Evolutionary conservation across 2,113 vertebrate species (phyloP).

Genomic region (Peromyscus maniculatus): DNA sequence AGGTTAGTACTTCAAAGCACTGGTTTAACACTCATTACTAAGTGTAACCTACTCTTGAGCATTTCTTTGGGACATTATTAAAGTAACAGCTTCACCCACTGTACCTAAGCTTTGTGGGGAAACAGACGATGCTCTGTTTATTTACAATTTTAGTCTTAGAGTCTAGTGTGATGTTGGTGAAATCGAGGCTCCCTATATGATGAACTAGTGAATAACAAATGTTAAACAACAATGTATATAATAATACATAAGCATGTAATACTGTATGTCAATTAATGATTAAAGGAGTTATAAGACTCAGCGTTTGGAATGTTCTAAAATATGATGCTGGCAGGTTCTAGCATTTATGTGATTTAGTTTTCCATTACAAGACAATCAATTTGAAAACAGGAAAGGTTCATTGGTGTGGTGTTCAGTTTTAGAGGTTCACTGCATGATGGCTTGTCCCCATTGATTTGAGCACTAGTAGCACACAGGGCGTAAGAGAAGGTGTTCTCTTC

Average conservation of each 20-base stretch:
- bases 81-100: not conserved
- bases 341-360: not conserved
- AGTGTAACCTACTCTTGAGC: not conserved
- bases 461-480: not conserved
- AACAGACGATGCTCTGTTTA: not conserved
- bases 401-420: not conserved
- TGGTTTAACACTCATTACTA: not conserved
- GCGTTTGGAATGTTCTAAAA: constrained; percentile 26
- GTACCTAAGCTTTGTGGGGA: not conserved
- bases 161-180: not conserved
- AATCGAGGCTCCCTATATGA: not conserved
- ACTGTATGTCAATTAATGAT: not conserved
- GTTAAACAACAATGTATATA: not conserved
- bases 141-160: not conserved
- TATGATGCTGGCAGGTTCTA: not conserved
- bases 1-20: constrained; percentile 23
- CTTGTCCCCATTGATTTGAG: not conserved
- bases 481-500: not conserved
- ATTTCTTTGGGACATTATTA: constrained; percentile 9
- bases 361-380: not conserved
- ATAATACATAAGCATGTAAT: not conserved
- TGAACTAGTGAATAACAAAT: constrained; percentile 23
- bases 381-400: not conserved
- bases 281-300: constrained; percentile 19
- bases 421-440: not conserved